A percentile compares a stretch with the other conserved stretches of the same genome.
These are phyloP conservation scores for Mastomys coucha DNA, from an alignment of 2,113 vertebrate genomes.

Conservation along the genomic window DNA sequence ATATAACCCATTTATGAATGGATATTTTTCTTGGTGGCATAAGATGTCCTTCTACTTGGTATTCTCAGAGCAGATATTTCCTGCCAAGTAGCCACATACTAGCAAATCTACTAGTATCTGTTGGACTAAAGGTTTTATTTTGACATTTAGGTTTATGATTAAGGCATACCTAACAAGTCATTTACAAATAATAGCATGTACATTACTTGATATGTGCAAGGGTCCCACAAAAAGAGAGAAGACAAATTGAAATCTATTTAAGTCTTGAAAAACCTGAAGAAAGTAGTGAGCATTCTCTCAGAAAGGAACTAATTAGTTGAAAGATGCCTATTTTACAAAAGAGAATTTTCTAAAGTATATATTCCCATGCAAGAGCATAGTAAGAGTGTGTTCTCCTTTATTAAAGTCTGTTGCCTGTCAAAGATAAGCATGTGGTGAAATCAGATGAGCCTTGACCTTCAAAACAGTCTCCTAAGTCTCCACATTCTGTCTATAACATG, in stretches of 20 bases:
- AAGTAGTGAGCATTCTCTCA: neutral
- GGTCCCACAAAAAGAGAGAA: slow-evolving; percentile 9
- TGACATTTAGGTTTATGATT: neutral
- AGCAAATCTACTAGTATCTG: neutral
- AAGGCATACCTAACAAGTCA: neutral
- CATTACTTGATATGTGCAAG: neutral
- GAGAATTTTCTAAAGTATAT: neutral
- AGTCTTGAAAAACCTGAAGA: neutral
- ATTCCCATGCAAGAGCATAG: neutral
- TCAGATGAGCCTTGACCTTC: slow-evolving; percentile 45
- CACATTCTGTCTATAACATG: slow-evolving; percentile 1
- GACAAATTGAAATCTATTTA: neutral
- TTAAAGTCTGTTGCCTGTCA: slow-evolving; percentile 50
- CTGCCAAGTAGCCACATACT: neutral
- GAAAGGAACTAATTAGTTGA: neutral
- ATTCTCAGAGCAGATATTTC: neutral
- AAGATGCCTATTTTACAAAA: neutral
- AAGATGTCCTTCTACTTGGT: neutral
- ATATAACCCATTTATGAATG: neutral
- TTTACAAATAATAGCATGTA: neutral
- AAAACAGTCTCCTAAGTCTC: neutral
- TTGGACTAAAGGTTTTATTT: slow-evolving; percentile 21
- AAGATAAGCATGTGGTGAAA: slow-evolving; percentile 39
- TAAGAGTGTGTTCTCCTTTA: neutral
- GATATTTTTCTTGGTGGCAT: neutral